These are phyloP conservation scores for Apteryx mantelli DNA, from an alignment of 2,113 vertebrate species.

Conservation along the genomic window DNA sequence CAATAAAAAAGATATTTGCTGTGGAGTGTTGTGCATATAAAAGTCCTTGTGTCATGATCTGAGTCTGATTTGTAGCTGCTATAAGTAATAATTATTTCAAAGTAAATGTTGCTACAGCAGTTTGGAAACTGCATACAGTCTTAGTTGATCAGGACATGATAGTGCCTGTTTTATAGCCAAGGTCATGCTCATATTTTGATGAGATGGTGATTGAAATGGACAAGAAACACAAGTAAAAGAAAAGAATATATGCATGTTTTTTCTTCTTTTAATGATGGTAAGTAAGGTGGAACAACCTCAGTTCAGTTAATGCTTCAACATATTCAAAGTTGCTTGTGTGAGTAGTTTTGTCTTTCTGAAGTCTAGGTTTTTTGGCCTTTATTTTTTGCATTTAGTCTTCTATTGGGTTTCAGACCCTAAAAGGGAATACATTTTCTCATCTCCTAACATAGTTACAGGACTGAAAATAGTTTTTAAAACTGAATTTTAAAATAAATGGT, in stretches of 20 bases:
- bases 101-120: not conserved
- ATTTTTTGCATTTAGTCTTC: not conserved
- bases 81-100: not conserved
- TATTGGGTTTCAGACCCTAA: slow-evolving; percentile 1
- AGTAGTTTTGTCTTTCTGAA: not conserved
- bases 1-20: not conserved
- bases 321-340: not conserved
- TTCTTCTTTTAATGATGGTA: not conserved
- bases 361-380: not conserved
- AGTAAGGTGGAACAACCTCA: not conserved
- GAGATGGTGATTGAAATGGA: not conserved
- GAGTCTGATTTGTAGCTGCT: not conserved
- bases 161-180: not conserved
- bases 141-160: not conserved
- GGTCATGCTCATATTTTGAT: not conserved
- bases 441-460: slow-evolving; percentile 17
- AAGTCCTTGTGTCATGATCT: not conserved
- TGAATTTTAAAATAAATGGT: slow-evolving; percentile 16
- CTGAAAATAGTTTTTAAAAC: slow-evolving; percentile 11
- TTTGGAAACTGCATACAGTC: not conserved
- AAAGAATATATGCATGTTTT: not conserved
- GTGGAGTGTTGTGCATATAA: not conserved
- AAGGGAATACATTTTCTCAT: not conserved
- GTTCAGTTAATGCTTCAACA: not conserved
- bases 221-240: not conserved